Evolutionary conservation across 2,113 vertebrate genomes (phyloP).

Genomic region (Petrocephalus microphthalmus): DNA sequence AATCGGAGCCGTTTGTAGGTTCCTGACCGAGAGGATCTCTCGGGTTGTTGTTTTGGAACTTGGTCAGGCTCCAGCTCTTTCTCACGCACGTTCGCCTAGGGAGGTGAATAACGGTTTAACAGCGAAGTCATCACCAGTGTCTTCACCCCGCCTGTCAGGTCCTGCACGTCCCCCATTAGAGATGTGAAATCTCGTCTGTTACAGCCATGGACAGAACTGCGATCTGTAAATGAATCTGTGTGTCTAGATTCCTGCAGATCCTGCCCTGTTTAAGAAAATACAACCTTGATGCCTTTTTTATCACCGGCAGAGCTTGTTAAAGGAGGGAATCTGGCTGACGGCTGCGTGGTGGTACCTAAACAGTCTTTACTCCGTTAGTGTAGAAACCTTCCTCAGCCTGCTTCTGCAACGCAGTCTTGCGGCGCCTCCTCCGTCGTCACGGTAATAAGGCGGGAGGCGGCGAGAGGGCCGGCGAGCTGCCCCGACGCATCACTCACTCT

Average conservation of each 20-base stretch:
- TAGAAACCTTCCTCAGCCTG: neutral
- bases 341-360: neutral
- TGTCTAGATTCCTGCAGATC: neutral
- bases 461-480: neutral
- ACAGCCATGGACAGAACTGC: neutral
- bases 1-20: neutral
- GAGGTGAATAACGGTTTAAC: neutral
- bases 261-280: neutral
- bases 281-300: neutral
- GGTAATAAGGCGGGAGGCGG: neutral
- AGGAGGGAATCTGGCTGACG: neutral
- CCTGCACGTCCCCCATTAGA: neutral
- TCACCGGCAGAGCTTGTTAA: neutral
- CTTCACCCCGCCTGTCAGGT: neutral
- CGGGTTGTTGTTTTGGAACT: conserved; percentile 8
- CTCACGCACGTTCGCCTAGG: neutral
- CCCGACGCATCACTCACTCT: neutral
- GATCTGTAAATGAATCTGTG: neutral
- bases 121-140: neutral
- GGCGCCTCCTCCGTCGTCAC: neutral
- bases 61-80: conserved; percentile 17
- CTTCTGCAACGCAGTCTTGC: neutral
- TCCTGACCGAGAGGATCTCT: neutral
- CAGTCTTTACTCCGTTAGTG: neutral
- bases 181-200: neutral